A percentile compares a stretch with the other conserved stretches of the same genome.
Evolutionary conservation across 2,113 vertebrate genomes (phyloP).

Genomic region (Thermophis baileyi): DNA sequence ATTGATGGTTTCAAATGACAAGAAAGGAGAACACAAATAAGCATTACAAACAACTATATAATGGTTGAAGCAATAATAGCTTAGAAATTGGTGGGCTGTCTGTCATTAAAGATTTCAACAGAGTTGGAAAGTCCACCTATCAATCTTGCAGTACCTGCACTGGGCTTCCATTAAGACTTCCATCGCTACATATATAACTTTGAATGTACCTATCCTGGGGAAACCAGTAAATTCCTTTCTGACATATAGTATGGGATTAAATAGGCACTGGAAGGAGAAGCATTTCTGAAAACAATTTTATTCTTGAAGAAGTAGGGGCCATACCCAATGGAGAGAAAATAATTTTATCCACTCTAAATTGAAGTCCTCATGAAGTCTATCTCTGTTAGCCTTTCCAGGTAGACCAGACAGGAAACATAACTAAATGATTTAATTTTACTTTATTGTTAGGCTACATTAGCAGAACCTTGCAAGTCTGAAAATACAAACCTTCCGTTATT

Average conservation of each 20-base stretch:
- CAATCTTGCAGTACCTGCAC: neutral
- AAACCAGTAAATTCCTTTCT: neutral
- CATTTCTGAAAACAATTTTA: neutral
- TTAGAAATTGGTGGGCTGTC: neutral
- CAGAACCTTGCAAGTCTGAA: neutral
- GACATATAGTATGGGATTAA: neutral
- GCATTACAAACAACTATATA: neutral
- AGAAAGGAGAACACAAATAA: neutral
- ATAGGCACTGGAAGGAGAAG: no score
- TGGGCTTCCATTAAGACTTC: neutral
- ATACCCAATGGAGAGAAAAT: neutral
- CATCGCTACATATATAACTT: neutral
- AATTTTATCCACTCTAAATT: neutral
- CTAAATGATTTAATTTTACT: neutral
- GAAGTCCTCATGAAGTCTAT: neutral
- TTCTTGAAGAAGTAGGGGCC: neutral
- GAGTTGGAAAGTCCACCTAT: neutral
- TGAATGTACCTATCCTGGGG: neutral
- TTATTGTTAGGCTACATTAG: neutral
- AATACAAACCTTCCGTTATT: neutral
- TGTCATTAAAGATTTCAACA: neutral
- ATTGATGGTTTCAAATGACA: neutral
- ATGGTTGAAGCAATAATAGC: neutral
- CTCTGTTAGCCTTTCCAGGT: neutral
- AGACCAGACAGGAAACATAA: neutral